Percentiles rank a stretch among this genome's conserved stretches.
Conservation (phyloP, 1,140 invertebrate genomes). For the Hyposmocoma kahamanoa region DNA sequence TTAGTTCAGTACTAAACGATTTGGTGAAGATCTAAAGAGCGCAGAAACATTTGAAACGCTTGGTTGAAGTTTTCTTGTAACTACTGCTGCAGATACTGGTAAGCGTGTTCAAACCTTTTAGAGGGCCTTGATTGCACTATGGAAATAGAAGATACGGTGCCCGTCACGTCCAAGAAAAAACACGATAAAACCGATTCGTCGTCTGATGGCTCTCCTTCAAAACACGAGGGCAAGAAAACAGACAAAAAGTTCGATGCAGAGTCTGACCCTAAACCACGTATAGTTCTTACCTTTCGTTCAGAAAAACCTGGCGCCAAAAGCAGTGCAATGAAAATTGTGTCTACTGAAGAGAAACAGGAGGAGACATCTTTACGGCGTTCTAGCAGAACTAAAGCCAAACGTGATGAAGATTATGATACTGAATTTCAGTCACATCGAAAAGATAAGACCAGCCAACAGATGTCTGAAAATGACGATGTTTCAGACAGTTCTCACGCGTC, state of each 20-base stretch:
- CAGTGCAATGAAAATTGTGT: constrained; percentile 68
- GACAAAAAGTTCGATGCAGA: constrained; percentile 34
- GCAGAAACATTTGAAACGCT: too few species aligned
- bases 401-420: constrained; percentile 54
- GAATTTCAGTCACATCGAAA: constrained; percentile 32
- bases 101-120: too few species aligned
- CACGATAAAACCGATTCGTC: constrained; percentile 33
- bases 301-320: constrained; percentile 65
- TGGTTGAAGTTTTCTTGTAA: too few species aligned
- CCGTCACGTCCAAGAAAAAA: constrained; percentile 35
- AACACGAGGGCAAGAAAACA: constrained; percentile 30
- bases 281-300: constrained; percentile 68
- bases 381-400: constrained; percentile 38
- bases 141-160: constrained; percentile 30
- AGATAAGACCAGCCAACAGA: constrained; percentile 38
- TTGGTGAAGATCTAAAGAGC: too few species aligned
- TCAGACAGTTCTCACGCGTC: constrained; percentile 33
- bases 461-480: constrained; percentile 60
- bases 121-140: constrained; percentile 16
- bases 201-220: constrained; percentile 21
- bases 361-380: constrained; percentile 48
- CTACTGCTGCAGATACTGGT: too few species aligned
- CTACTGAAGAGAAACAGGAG: constrained; percentile 63
- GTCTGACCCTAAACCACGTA: constrained; percentile 65
- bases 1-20: too few species aligned